These are phyloP conservation scores for Leucoraja ocellata DNA, from an alignment of 2,797 vertebrate genomes.

Conservation along the genomic window DNA sequence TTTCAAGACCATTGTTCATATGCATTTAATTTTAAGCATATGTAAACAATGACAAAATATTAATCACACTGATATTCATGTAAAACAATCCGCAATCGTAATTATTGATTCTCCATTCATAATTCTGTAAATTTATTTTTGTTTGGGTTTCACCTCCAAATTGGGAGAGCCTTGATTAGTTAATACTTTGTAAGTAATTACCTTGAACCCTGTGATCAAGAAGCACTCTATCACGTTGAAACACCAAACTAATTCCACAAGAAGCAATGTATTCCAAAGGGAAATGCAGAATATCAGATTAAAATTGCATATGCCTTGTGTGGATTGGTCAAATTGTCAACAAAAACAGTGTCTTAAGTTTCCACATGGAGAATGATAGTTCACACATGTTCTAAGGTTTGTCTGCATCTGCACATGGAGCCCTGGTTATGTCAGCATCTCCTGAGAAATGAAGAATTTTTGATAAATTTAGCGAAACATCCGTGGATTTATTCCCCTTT, in stretches of 20 bases:
- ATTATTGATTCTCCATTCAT: neutral
- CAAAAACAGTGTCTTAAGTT: neutral
- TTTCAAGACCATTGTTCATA: neutral
- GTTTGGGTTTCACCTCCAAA: neutral
- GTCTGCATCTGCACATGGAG: no score
- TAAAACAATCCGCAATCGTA: neutral
- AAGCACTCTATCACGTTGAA: neutral
- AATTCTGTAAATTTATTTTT: slow-evolving; percentile 2
- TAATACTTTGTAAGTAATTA: neutral
- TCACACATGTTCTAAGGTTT: neutral
- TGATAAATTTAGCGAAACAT: neutral
- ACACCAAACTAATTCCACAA: neutral
- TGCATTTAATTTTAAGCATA: neutral
- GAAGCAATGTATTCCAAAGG: neutral
- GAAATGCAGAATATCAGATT: neutral
- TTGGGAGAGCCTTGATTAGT: neutral
- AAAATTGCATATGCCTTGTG: neutral
- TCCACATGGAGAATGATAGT: neutral
- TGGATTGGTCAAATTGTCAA: neutral
- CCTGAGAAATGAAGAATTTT: neutral
- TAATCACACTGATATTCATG: neutral
- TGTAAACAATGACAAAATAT: neutral
- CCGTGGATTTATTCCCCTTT: neutral
- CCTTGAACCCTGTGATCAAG: neutral
- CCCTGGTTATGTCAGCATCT: neutral